Evolutionary conservation across 2,888 invertebrate species (phyloP).

Genomic region (Nemotelus nigrinus): DNA sequence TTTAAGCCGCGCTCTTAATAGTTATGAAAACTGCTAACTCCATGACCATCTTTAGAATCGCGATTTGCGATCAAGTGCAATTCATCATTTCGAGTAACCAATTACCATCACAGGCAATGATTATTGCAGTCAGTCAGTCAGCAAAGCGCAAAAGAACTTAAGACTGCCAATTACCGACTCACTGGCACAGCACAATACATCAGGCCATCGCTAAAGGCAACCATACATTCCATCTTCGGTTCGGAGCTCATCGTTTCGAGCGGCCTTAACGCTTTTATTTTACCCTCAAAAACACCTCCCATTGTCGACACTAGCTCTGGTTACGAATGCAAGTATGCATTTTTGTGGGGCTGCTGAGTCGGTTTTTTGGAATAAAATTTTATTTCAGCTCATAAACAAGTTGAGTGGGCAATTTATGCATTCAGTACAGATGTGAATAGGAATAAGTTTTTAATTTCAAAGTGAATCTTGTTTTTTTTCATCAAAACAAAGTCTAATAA

Average conservation of each 20-base stretch:
- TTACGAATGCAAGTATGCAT: not conserved
- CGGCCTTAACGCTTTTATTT: constrained; percentile 25
- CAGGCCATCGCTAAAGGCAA: constrained; percentile 29
- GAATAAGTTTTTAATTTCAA: too few relatives aligned
- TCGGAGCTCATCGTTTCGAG: not conserved
- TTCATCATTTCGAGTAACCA: constrained; percentile 38
- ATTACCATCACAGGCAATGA: constrained; percentile 44
- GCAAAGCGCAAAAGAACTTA: constrained; percentile 42
- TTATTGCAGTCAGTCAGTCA: constrained; percentile 44
- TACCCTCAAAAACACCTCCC: constrained; percentile 14
- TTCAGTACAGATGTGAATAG: too few relatives aligned
- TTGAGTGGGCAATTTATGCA: too few relatives aligned
- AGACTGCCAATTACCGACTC: constrained; percentile 40
- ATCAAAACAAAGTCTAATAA: too few relatives aligned
- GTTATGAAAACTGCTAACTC: constrained; percentile 5
- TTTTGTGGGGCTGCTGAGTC: not conserved
- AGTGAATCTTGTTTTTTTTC: too few relatives aligned
- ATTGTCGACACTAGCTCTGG: constrained; percentile 28
- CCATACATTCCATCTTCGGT: constrained; percentile 23
- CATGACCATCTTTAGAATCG: constrained; percentile 3
- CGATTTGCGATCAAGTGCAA: constrained; percentile 36
- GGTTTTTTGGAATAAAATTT: too few relatives aligned
- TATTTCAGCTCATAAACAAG: too few relatives aligned
- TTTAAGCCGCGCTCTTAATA: not conserved
- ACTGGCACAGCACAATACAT: constrained; percentile 7